Evolutionary conservation across 2,113 vertebrate species (phyloP), one percentile per base, ranked within the genome.

Genomic region (Notothenia coriiceps): DNA sequence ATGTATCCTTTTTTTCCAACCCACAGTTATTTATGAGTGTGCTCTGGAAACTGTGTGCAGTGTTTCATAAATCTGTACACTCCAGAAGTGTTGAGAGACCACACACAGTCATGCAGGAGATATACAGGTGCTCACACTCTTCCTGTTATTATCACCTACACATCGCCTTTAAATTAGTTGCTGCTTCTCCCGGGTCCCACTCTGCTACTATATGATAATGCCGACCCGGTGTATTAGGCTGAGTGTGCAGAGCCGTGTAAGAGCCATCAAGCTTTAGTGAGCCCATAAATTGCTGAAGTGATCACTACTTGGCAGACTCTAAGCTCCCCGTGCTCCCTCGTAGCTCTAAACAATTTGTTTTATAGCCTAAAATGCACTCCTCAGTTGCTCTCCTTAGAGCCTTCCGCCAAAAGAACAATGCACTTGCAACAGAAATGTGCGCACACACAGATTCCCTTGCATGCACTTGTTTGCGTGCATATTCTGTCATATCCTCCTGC

Each of bases 291-390:
- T 83, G 76, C 56, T 63, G 62, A 35, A 82, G 80, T 90, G 88
- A 92, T 92, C 85, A 86, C 77, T 81, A 70, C 82, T 89, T 88
- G 90, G 90, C 86, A 89, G 82, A 80, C 66, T 84, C 70, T 70
- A 44, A 80, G 82, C 86, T 83, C 73, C 80, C 81, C 70, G 66
- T 74, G 73, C 74, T 82, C 89, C 76, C 65, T 77, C 18, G 22
- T 78, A 82, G 70, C 82, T 74, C 73, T 73, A 79, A 85, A 89
- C 86, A 84, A 88, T 90, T 82, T 84, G 76, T 87, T 91, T 91
- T 86, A 89, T 85, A 59, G 89, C 57, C 60, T 40, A 33, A 84
- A 82, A 88, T 77, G 62, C 77, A 73, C 83, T 86, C 29, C 25
- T 59, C 60, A 66, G 29, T 67, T 75, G 75, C 62, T 77, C 69